Evolutionary conservation across 2,797 vertebrate genomes (phyloP).

Genomic region (Macroramphosus scolopax): DNA sequence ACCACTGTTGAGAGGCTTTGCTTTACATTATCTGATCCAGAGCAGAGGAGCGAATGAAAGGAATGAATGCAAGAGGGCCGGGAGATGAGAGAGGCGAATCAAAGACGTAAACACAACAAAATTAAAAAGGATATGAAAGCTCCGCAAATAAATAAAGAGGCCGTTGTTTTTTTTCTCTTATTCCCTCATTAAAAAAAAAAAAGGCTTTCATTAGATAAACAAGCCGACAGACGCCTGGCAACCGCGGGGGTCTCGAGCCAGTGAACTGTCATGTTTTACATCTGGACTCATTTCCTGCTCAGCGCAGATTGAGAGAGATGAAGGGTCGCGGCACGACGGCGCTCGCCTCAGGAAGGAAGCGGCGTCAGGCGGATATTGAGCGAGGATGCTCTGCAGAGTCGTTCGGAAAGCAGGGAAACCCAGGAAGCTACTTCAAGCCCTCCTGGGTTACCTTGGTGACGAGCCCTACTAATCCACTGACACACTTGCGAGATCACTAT

Average conservation of each 20-base stretch:
- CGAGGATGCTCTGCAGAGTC: conserved; percentile 45
- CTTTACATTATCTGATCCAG: conserved; percentile 23
- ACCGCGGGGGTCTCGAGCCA: conserved; percentile 21
- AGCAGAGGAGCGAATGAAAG: conserved; percentile 13
- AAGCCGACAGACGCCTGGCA: conserved; percentile 12
- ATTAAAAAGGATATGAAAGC: conserved; percentile 17
- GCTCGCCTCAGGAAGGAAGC: conserved; percentile 56
- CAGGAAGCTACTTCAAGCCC: conserved; percentile 41
- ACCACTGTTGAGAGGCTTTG: conserved; percentile 26
- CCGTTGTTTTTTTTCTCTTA: conserved; percentile 8
- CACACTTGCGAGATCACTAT: conserved; percentile 71
- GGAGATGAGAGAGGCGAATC: conserved; percentile 3
- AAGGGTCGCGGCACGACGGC: conserved; percentile 1
- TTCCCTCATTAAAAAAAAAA: conserved; percentile 16
- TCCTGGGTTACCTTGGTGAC: conserved; percentile 66
- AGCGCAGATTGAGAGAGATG: conserved; percentile 45
- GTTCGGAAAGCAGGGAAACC: conserved; percentile 44
- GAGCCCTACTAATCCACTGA: conserved; percentile 72
- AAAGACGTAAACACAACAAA: conserved; percentile 7
- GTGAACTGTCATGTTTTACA: conserved; percentile 33
- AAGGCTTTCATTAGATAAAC: conserved; percentile 26
- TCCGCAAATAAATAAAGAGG: background rate
- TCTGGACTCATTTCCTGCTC: conserved; percentile 67
- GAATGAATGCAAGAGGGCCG: conserved; percentile 23
- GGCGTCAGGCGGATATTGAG: conserved; percentile 63